Evolutionary conservation across 2,888 invertebrate genomes (phyloP).

Genomic region (Epiblema foenella): DNA sequence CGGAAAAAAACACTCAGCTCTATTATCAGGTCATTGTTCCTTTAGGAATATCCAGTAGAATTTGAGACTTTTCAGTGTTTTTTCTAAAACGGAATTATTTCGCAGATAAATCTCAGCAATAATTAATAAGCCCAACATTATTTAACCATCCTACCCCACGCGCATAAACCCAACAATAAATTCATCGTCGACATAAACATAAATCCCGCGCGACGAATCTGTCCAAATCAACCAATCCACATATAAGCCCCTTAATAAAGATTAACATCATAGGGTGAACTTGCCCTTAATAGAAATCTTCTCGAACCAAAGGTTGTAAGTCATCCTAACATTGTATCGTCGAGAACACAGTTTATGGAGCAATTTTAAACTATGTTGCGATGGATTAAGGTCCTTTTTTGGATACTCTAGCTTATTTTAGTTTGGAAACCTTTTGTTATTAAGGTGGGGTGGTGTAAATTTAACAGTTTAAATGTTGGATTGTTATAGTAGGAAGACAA

Average conservation of each 20-base stretch:
- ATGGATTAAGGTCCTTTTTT: not conserved
- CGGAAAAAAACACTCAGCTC: too few species aligned
- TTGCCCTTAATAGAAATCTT: conserved; percentile 52
- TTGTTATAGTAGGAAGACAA: conserved; percentile 58
- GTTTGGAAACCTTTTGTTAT: conserved; percentile 27
- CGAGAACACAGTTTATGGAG: not conserved
- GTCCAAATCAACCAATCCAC: conserved; percentile 67
- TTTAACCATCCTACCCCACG: conserved; percentile 29
- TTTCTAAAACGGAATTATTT: not conserved
- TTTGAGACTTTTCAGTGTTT: not conserved
- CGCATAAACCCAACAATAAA: conserved; percentile 43
- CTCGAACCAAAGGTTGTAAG: conserved; percentile 53
- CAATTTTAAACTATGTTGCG: not conserved
- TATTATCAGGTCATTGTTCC: too few species aligned
- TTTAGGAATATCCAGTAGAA: too few species aligned
- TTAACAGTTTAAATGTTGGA: conserved; percentile 54
- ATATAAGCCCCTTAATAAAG: conserved; percentile 78
- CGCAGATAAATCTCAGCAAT: conserved; percentile 30
- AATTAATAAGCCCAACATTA: conserved; percentile 51
- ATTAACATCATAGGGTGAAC: conserved; percentile 68
- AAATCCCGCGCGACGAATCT: conserved; percentile 69
- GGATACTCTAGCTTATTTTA: not conserved
- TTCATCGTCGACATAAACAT: conserved; percentile 57
- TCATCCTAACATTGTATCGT: conserved; percentile 17
- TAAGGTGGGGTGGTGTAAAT: conserved; percentile 50